Evolutionary conservation across 2,888 invertebrate species (phyloP).

Genomic region (Pyrocoelia pectoralis): DNA sequence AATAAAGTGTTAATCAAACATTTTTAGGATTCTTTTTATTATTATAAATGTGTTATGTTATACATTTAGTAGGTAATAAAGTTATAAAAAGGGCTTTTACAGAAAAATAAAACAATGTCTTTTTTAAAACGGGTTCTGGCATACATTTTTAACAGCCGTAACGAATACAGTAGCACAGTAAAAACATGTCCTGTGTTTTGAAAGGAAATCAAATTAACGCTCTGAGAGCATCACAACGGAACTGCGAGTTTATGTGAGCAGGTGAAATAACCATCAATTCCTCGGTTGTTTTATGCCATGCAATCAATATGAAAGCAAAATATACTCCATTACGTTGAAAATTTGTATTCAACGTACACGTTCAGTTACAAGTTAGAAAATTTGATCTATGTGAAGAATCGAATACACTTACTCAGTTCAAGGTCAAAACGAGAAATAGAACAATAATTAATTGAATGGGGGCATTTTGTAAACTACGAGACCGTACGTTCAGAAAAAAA

Average conservation of each 20-base stretch:
- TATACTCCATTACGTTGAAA: too few species aligned
- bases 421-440: too few species aligned
- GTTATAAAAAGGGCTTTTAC: conserved; percentile 28
- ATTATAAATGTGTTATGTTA: conserved; percentile 27
- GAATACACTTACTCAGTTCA: too few species aligned
- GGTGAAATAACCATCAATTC: too few species aligned
- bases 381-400: too few species aligned
- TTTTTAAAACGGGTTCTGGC: conserved; percentile 40
- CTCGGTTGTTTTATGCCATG: too few species aligned
- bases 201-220: conserved; percentile 45
- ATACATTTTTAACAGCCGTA: conserved; percentile 43
- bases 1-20: neutral
- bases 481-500: too few species aligned
- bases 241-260: conserved; percentile 5
- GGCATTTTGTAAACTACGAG: too few species aligned
- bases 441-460: too few species aligned
- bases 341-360: too few species aligned
- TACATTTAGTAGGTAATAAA: conserved; percentile 14
- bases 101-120: conserved; percentile 39
- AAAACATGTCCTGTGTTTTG: conserved; percentile 43
- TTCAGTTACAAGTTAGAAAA: too few species aligned
- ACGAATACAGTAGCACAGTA: conserved; percentile 36
- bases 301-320: too few species aligned
- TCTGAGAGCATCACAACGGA: conserved; percentile 30
- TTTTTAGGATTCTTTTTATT: conserved; percentile 13